Evolutionary conservation across 2,113 vertebrate genomes (phyloP).

Genomic region (Coptodon rendalli): DNA sequence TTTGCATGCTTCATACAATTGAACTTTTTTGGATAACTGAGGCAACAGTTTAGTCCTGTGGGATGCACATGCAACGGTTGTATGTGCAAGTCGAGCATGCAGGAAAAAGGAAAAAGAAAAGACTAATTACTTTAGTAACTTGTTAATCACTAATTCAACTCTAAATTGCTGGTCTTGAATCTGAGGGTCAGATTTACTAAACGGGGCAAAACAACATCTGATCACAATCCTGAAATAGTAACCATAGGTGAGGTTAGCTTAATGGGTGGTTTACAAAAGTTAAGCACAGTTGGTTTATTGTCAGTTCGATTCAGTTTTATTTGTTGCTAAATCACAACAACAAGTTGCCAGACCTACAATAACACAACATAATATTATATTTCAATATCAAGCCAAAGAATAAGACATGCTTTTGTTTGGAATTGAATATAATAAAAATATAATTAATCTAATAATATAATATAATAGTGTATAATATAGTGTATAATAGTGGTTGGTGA

Average conservation of each 20-base stretch:
- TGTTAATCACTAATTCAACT: not conserved
- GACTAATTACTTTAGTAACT: not conserved
- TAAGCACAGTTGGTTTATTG: not conserved
- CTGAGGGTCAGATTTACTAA: not conserved
- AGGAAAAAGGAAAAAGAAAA: not conserved
- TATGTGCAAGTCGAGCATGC: not conserved
- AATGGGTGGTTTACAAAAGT: not conserved
- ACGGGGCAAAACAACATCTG: not conserved
- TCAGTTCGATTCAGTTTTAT: not conserved
- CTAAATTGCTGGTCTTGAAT: not conserved
- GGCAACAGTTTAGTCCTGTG: not conserved
- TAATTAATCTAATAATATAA: not conserved
- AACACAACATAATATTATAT: not conserved
- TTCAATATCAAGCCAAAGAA: not conserved
- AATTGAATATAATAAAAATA: not conserved
- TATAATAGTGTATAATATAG: not conserved
- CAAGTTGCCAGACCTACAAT: not conserved
- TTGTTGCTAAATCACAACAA: not conserved
- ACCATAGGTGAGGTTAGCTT: not conserved
- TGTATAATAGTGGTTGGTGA: too few relatives aligned
- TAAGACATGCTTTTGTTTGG: not conserved
- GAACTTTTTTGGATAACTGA: not conserved
- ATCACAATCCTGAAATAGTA: not conserved
- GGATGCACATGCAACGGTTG: not conserved
- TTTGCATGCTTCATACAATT: not conserved